Evolutionary conservation across 2,888 invertebrate species (phyloP), one percentile per base, ranked within the genome.

Genomic region (Lissocephala sabroskyi): DNA sequence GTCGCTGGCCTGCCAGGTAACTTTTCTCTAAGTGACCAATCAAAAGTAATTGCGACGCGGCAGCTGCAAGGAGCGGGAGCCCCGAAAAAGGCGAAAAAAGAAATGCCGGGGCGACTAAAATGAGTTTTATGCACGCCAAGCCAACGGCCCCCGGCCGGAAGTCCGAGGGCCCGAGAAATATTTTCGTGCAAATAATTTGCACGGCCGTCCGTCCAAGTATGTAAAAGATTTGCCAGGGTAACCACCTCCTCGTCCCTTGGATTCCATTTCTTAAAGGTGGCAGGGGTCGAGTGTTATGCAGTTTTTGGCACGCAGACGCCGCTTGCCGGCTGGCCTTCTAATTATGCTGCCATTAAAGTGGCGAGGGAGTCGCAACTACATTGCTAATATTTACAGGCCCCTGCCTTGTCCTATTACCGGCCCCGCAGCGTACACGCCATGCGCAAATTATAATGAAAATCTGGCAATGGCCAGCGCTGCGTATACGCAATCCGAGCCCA

Each of bases 161-260:
- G 65, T 64, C 40, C 45, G 52, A 17, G 2, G 28, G 3, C 28
- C 16, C 51, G 49, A 52, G 63, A 62, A 73, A 73, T 68, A 73
- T 68, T 68, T 76, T 73, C 74, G 76, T 73, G 71, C 65, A 73
- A 73, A 73, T 73, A 73, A 73, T 73, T 73, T 65, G 70, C 68
- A 54, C 58, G 65, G n/a, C n/a, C n/a, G n/a, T n/a, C n/a, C n/a
- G n/a, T 64, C 64, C 68, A 71, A 64, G 65, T 58, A 64, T 61
- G 57, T 50, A 58, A 62, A 62, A 45, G 64, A 71, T 66, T 66
- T 58, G 51, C 56, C 7, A 32, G 30, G 30, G 30, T 32, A 32
- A 13, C 1, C 11, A 32, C n/a, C n/a, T n/a, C n/a, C n/a, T n/a
- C n/a, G n/a, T n/a, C n/a, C n/a, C n/a, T n/a, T n/a, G n/a, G n/a